Percentiles rank a stretch among this genome's conserved stretches.
phyloP scores from a whole-genome alignment of 2,888 invertebrate genomes.

The Sipha maydis region DNA sequence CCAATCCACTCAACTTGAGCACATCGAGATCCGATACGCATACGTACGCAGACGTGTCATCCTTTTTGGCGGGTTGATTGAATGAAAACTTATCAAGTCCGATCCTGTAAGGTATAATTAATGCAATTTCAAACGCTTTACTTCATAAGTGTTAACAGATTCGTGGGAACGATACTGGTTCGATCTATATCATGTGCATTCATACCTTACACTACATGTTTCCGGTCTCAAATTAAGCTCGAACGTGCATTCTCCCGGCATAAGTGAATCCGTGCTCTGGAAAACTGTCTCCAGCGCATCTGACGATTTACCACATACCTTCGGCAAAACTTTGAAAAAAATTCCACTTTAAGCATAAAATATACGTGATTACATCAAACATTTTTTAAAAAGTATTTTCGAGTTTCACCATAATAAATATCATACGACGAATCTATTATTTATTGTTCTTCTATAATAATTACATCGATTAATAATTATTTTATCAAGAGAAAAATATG shows the following conservation, averaged over 20 bases:
- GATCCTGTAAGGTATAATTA: neutral
- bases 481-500: no score
- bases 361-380: no score
- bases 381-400: no score
- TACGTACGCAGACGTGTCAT: neutral
- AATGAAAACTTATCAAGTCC: neutral
- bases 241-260: neutral
- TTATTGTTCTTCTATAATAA: no score
- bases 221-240: neutral
- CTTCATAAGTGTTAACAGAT: no score
- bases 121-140: no score
- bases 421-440: no score
- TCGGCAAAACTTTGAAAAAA: neutral
- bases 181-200: neutral
- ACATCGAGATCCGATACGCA: neutral
- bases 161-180: neutral
- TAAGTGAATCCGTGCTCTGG: neutral
- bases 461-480: no score
- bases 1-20: neutral
- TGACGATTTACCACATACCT: neutral
- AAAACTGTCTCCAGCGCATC: neutral
- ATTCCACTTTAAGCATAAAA: no score
- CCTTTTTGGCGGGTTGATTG: neutral
- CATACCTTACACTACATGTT: slow-evolving; percentile 7
- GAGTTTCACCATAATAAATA: no score